phyloP scores from a whole-genome alignment of 2,113 vertebrate genomes.

The Amphiprion ocellaris region DNA sequence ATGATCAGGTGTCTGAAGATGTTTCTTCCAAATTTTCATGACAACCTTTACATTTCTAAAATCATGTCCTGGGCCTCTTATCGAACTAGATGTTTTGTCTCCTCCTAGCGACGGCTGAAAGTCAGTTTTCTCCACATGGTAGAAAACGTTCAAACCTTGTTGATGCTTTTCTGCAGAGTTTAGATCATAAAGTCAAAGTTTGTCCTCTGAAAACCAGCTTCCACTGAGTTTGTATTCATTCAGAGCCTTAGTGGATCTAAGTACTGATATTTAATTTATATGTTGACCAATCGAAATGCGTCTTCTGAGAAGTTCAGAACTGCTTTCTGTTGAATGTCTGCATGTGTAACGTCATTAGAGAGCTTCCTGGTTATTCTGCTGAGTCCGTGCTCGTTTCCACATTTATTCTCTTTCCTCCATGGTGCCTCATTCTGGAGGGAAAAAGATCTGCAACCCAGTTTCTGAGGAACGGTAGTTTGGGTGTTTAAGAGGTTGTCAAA shows the following conservation, averaged over 20 bases:
- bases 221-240: neutral
- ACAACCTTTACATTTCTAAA: neutral
- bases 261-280: neutral
- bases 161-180: too few relatives aligned
- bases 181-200: too few relatives aligned
- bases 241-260: neutral
- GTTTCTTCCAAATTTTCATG: neutral
- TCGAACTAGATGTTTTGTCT: too few relatives aligned
- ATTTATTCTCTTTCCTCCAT: neutral
- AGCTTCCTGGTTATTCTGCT: conserved; percentile 6
- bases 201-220: neutral
- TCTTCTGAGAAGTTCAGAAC: neutral
- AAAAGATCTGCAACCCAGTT: neutral
- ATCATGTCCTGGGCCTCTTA: neutral
- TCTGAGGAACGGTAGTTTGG: conserved; percentile 1
- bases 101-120: too few relatives aligned
- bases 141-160: too few relatives aligned
- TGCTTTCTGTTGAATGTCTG: neutral
- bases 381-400: neutral
- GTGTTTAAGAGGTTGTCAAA: neutral
- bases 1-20: neutral
- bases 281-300: neutral
- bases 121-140: too few relatives aligned
- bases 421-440: conserved; percentile 1
- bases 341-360: conserved; percentile 21